These are phyloP conservation scores for Chalcosyrphus nemorum DNA, from an alignment of 2,888 invertebrate genomes.

Conservation along the genomic window DNA sequence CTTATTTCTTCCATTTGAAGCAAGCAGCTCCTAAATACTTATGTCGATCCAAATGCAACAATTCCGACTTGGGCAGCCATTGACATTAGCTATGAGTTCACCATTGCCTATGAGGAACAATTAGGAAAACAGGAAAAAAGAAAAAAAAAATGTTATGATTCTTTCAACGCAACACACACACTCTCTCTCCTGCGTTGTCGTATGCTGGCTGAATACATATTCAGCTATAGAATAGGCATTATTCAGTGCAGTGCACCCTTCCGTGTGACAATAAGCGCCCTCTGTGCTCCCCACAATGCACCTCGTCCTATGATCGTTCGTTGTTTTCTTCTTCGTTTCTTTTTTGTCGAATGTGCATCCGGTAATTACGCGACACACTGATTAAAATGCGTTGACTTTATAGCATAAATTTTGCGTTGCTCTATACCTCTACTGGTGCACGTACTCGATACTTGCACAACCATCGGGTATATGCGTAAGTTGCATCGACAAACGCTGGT, in stretches of 20 bases:
- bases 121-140: background rate
- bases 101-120: background rate
- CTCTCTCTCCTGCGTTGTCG: background rate
- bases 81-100: slow-evolving; percentile 27
- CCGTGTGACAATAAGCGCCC: slow-evolving; percentile 42
- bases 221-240: slow-evolving; percentile 36
- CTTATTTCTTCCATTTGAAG: no score
- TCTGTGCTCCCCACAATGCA: slow-evolving; percentile 21
- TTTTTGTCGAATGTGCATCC: slow-evolving; percentile 77
- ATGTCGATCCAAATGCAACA: no score
- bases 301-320: background rate
- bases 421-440: slow-evolving; percentile 41
- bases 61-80: background rate
- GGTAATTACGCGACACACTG: slow-evolving; percentile 82
- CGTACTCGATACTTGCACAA: slow-evolving; percentile 29
- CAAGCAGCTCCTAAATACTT: no score
- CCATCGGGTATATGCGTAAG: slow-evolving; percentile 17
- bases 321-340: slow-evolving; percentile 13
- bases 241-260: slow-evolving; percentile 43
- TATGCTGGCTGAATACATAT: slow-evolving; percentile 47
- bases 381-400: slow-evolving; percentile 80
- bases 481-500: slow-evolving; percentile 31
- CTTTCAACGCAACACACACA: slow-evolving; percentile 9
- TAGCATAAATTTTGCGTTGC: slow-evolving; percentile 73
- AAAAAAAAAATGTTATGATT: slow-evolving; percentile 19